These are phyloP conservation scores for Lagopus leucura DNA, from an alignment of 2,113 vertebrate genomes.

Conservation along the genomic window DNA sequence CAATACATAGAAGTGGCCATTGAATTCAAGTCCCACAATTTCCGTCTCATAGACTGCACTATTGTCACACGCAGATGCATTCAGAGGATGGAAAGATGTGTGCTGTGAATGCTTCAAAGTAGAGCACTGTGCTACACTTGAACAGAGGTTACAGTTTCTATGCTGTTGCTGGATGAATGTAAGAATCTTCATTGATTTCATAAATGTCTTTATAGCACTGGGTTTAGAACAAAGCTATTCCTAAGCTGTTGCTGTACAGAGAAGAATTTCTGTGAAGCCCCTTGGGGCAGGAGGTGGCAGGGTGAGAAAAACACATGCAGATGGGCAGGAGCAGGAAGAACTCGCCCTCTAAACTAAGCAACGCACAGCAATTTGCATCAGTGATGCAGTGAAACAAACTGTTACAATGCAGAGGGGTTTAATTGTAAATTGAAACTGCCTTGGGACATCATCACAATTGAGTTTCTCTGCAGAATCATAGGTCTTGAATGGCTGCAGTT, in stretches of 20 bases:
- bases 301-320: neutral
- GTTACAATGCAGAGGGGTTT: neutral
- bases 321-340: neutral
- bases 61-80: neutral
- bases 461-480: neutral
- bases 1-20: neutral
- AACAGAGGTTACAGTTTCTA: neutral
- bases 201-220: neutral
- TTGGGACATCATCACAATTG: conserved; percentile 15
- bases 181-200: neutral
- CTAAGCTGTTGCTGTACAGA: neutral
- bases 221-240: neutral
- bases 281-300: neutral
- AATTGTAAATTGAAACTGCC: conserved; percentile 49
- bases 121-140: neutral
- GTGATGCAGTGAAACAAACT: neutral
- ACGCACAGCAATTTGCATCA: conserved; percentile 10
- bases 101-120: neutral
- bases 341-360: neutral
- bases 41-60: neutral
- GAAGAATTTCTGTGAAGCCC: neutral
- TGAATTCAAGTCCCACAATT: neutral
- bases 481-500: neutral
- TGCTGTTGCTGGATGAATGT: neutral
- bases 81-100: neutral